Evolutionary conservation across 1,140 invertebrate genomes (phyloP).

Genomic region (Meteorus sp.): DNA sequence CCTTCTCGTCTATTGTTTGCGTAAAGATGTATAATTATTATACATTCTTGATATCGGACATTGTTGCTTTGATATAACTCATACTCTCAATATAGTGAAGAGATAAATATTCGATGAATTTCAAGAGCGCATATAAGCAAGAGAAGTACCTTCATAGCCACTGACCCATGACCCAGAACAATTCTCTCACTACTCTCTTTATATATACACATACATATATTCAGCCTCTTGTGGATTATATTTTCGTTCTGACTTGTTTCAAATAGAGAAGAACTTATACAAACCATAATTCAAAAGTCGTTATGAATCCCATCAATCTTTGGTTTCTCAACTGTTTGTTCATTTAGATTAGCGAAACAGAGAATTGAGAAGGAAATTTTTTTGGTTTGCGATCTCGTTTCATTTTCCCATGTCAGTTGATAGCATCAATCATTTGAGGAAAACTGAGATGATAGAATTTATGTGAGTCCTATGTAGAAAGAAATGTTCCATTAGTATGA

Average conservation of each 20-base stretch:
- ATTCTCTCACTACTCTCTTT: constrained; percentile 32
- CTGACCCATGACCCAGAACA: constrained; percentile 49
- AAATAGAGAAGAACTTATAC: too few species aligned
- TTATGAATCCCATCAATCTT: too few species aligned
- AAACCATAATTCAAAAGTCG: not conserved
- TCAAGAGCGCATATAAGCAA: constrained; percentile 38
- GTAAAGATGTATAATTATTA: not conserved
- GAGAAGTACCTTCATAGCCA: constrained; percentile 48
- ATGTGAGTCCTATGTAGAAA: too few species aligned
- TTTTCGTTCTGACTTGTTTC: constrained; percentile 12
- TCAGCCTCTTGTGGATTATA: not conserved
- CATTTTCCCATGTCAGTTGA: too few species aligned
- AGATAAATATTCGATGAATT: constrained; percentile 44
- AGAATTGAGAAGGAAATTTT: not conserved
- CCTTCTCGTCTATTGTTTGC: not conserved
- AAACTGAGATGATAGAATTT: too few species aligned
- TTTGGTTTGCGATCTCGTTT: not conserved
- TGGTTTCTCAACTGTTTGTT: too few species aligned
- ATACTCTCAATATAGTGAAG: too few species aligned
- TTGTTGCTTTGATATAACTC: too few species aligned
- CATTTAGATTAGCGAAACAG: too few species aligned
- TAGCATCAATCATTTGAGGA: too few species aligned
- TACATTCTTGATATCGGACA: too few species aligned
- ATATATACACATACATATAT: constrained; percentile 1
- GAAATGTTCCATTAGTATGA: too few species aligned